phyloP scores from a whole-genome alignment of 1,140 invertebrate genomes.

The Drosophila grimshawi region DNA sequence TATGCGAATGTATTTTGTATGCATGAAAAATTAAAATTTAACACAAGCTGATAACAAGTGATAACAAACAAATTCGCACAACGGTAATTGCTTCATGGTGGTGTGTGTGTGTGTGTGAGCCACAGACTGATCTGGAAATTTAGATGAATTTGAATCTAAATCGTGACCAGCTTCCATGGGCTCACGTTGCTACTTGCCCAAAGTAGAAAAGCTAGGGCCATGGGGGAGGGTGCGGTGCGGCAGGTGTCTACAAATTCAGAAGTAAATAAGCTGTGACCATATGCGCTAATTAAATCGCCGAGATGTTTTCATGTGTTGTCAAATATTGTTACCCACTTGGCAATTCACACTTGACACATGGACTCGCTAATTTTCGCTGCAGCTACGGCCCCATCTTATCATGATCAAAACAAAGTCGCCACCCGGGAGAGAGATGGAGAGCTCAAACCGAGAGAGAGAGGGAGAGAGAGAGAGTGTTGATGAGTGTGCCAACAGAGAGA shows the following conservation, averaged over 20 bases:
- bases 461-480: constrained; percentile 22
- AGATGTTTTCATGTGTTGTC: constrained; percentile 73
- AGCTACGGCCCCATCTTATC: constrained; percentile 25
- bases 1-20: constrained; percentile 22
- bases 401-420: constrained; percentile 29
- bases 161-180: not conserved
- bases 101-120: no score
- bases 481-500: not conserved
- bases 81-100: not conserved
- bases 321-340: constrained; percentile 71
- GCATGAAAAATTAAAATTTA: constrained; percentile 1
- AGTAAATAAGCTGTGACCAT: constrained; percentile 57
- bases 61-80: constrained; percentile 29
- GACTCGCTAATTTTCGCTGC: constrained; percentile 74
- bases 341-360: constrained; percentile 81
- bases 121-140: not conserved
- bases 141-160: constrained; percentile 8
- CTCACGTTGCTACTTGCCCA: constrained; percentile 1
- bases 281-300: constrained; percentile 65
- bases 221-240: not conserved
- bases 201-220: constrained; percentile 2
- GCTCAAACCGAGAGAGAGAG: not conserved
- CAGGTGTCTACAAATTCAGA: constrained; percentile 27
- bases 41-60: constrained; percentile 38
- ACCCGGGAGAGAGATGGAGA: constrained; percentile 1